Conservation (phyloP, 2,797 vertebrate genomes). For the Urocyon cinereoargenteus region DNA sequence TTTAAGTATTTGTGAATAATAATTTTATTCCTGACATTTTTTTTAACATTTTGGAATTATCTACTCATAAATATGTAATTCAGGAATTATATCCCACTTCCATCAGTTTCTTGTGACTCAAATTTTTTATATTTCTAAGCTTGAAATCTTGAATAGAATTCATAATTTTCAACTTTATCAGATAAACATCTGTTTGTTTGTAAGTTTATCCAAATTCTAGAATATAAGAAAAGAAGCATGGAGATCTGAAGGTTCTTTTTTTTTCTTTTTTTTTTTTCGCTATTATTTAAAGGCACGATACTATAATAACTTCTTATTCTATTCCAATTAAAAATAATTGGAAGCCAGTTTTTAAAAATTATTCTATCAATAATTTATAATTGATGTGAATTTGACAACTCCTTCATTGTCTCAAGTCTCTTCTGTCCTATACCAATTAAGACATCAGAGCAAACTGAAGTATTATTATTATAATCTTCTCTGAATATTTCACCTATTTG, state of each 20-base stretch:
- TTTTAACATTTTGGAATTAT: constrained; percentile 14
- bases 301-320: neutral
- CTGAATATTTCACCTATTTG: neutral
- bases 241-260: neutral
- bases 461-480: neutral
- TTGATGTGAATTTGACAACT: neutral
- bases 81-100: neutral
- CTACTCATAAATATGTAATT: neutral
- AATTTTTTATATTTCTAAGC: neutral
- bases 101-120: neutral
- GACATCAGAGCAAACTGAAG: neutral
- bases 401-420: neutral
- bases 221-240: neutral
- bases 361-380: neutral
- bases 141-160: neutral
- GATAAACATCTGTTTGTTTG: neutral
- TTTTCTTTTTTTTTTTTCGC: neutral
- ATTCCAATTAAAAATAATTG: neutral
- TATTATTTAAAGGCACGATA: neutral
- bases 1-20: neutral
- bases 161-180: constrained; percentile 6
- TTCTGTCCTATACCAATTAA: neutral
- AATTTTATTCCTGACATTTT: neutral
- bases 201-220: neutral
- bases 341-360: neutral